phyloP scores from a whole-genome alignment of 1,140 invertebrate species.

The Babylonia areolata region DNA sequence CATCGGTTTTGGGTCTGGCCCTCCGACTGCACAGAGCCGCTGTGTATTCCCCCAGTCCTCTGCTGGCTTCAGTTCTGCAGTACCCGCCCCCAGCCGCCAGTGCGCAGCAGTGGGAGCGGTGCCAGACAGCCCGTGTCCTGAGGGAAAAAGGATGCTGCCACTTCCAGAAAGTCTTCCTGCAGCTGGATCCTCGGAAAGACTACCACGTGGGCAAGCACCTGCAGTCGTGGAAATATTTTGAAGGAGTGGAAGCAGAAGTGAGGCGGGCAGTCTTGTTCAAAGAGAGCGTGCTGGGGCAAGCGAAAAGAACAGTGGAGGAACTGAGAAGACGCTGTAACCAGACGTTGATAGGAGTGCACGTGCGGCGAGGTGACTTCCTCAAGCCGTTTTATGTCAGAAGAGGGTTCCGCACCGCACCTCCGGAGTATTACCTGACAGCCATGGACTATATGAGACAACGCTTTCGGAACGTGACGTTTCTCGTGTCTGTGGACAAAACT shows the following conservation, averaged over 20 bases:
- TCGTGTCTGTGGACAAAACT: conserved; percentile 12
- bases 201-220: neutral
- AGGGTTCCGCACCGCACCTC: conserved; percentile 26
- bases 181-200: neutral
- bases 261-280: neutral
- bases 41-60: neutral
- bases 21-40: neutral
- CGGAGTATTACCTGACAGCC: conserved; percentile 9
- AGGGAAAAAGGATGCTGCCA: neutral
- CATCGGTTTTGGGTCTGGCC: conserved; percentile 53
- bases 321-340: neutral
- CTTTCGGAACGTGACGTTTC: conserved; percentile 26
- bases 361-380: conserved; percentile 6
- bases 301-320: neutral
- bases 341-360: neutral
- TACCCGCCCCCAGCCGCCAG: neutral
- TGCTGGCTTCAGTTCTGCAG: no score
- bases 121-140: neutral
- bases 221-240: conserved; percentile 17
- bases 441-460: conserved; percentile 32
- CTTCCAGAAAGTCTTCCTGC: neutral
- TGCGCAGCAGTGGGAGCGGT: neutral
- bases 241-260: neutral
- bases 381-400: conserved; percentile 7
- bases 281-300: neutral